These are phyloP conservation scores for Danionella cerebrum DNA, from an alignment of 2,113 vertebrate genomes.

Conservation along the genomic window DNA sequence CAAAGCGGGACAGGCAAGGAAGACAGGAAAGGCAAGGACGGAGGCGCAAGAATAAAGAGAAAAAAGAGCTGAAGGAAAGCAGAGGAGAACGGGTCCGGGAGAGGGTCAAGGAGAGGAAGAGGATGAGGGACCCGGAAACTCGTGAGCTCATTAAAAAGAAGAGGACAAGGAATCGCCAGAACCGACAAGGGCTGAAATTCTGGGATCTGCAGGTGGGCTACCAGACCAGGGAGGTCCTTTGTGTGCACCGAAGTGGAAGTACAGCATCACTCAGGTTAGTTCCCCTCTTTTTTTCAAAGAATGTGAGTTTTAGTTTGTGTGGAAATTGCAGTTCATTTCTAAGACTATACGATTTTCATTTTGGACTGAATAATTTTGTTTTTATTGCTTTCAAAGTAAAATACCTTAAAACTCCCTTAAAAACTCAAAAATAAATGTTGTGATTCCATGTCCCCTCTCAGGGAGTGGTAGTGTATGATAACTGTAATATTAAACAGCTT, in stretches of 20 bases:
- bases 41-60: slow-evolving; percentile 70
- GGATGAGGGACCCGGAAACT: slow-evolving; percentile 78
- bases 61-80: slow-evolving; percentile 67
- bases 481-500: not conserved
- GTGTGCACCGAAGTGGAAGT: slow-evolving; percentile 78
- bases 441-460: too few relatives aligned
- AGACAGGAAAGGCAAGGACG: slow-evolving; percentile 65
- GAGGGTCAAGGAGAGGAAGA: slow-evolving; percentile 59
- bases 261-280: slow-evolving; percentile 77
- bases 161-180: slow-evolving; percentile 82
- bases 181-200: slow-evolving; percentile 81
- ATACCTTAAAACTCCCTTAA: too few relatives aligned
- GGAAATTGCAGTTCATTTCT: too few relatives aligned
- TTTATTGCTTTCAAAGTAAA: too few relatives aligned
- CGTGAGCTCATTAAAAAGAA: slow-evolving; percentile 89
- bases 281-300: not conserved
- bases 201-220: slow-evolving; percentile 92
- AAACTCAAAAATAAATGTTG: too few relatives aligned
- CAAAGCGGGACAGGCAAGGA: slow-evolving; percentile 51
- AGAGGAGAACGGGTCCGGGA: slow-evolving; percentile 58
- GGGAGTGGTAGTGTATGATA: not conserved
- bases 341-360: too few relatives aligned
- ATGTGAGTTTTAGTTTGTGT: not conserved
- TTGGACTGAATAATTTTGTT: too few relatives aligned
- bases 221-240: slow-evolving; percentile 83